Evolutionary conservation across 2,113 vertebrate genomes (phyloP), one percentile per base, ranked within the genome.

Genomic region (Peromyscus polionotus): DNA sequence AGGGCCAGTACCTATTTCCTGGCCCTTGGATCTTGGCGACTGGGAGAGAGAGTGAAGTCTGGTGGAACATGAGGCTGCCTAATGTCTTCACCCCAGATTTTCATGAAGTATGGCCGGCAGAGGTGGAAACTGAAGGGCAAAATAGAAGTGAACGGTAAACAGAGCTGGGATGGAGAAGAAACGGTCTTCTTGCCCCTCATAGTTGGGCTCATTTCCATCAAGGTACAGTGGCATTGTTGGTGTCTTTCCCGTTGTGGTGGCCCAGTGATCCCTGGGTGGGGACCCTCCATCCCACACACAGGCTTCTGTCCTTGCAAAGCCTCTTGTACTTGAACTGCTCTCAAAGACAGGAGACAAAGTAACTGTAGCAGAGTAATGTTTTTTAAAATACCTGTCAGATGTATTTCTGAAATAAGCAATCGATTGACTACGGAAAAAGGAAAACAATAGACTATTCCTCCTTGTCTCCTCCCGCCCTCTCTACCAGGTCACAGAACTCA

Each of bases 101-200:
- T 99, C 93, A 99, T 99, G 99, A 98, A 99, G 86, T 99, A 99
- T 0, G 99, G 99, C 39, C 99, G 99, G 13, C 99, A 99, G 98
- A 98, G 99, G 17, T 99, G 99, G 99, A 99, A 99, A 98, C 98
- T 99, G 93, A 99, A 99, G 98, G 99, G 99, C 77, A 99, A 98
- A 97, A 99, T 99, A 92, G 99, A 99, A 98, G 99, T 99, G n/a
- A 99, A 99, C 42, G 99, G 99, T 98, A 99, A 99, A 91, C 99
- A 99, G 97, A 99, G 99, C 96, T 99, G 99, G 99, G 99, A 99
- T 0, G 99, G 99, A 95, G 99, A 99, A 59, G 99, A 99, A 97
- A 99, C 99, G 98, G 97, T 99, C 94, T 99, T 99, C 97, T 98
- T 99, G 97, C 99, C 99, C 20, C 99, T 99, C 93, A 99, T 99